Percentiles rank a stretch among this genome's conserved stretches.
Conservation (phyloP, 2,888 invertebrate species). For the Trissonchulus sp. region DNA sequence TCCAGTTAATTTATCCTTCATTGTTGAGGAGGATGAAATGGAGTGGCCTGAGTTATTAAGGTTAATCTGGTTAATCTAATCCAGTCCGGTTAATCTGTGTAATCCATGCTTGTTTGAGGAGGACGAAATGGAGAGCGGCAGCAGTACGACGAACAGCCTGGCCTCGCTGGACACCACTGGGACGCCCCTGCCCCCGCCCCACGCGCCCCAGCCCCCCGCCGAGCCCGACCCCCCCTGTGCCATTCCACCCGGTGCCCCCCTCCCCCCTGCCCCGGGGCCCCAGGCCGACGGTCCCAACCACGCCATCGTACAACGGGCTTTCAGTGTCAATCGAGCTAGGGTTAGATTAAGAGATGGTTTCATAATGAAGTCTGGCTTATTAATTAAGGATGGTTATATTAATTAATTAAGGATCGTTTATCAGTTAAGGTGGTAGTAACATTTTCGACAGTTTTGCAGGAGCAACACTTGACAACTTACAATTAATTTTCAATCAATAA, state of each 20-base stretch:
- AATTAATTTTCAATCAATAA: too few relatives aligned
- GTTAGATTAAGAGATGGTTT: background rate
- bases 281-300: background rate
- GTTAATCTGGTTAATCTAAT: too few relatives aligned
- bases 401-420: too few relatives aligned
- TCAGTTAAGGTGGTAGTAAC: too few relatives aligned
- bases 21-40: too few relatives aligned
- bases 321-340: background rate
- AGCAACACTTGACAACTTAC: too few relatives aligned
- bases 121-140: conserved; percentile 23
- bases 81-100: too few relatives aligned
- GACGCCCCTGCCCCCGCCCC: conserved; percentile 1
- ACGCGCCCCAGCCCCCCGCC: background rate
- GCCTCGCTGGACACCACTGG: background rate
- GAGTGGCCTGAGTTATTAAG: too few relatives aligned
- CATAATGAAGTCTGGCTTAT: background rate
- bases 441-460: too few relatives aligned
- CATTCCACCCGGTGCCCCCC: background rate
- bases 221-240: background rate
- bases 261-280: background rate
- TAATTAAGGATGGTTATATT: background rate
- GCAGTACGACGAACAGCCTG: conserved; percentile 21
- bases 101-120: conserved; percentile 27
- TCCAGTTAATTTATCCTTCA: too few relatives aligned
- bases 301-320: background rate